A percentile compares a stretch with the other conserved stretches of the same genome.
phyloP scores from a whole-genome alignment of 2,888 invertebrate species.

The Agriopis leucophaearia region DNA sequence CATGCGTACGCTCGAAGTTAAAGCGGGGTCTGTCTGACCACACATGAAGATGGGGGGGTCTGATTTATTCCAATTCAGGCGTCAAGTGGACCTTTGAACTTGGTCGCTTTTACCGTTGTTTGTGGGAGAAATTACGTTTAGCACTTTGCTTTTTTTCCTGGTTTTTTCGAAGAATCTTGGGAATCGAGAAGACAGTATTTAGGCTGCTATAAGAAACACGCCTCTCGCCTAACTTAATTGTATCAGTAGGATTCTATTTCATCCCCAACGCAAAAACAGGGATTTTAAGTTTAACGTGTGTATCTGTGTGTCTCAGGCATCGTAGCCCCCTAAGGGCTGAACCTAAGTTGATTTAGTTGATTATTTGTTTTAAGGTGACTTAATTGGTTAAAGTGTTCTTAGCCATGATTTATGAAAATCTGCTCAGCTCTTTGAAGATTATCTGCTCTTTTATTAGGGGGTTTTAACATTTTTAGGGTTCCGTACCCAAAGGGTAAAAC shows the following conservation, averaged over 20 bases:
- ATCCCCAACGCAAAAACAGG: background rate
- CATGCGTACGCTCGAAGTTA: conserved; percentile 55
- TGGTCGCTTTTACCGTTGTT: conserved; percentile 57
- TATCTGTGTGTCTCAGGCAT: background rate
- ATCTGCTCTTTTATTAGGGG: too few relatives aligned
- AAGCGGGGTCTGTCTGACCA: conserved; percentile 50
- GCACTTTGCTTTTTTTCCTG: conserved; percentile 54
- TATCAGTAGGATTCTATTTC: background rate
- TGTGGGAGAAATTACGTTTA: conserved; percentile 59
- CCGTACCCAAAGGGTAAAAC: too few relatives aligned
- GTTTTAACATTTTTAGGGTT: too few relatives aligned
- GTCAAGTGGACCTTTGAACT: conserved; percentile 70
- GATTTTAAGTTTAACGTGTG: background rate
- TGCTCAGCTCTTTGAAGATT: too few relatives aligned
- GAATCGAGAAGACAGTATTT: conserved; percentile 3
- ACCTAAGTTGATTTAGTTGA: too few relatives aligned
- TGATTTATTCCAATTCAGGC: conserved; percentile 69
- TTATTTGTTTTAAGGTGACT: too few relatives aligned
- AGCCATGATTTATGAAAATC: too few relatives aligned
- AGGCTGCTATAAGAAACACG: background rate
- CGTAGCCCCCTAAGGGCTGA: too few relatives aligned
- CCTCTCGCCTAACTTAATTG: background rate
- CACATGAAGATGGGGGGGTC: conserved; percentile 64
- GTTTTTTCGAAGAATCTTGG: conserved; percentile 32
- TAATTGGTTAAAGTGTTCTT: too few relatives aligned